phyloP scores from a whole-genome alignment of 1,140 invertebrate species.

The Galendromus occidentalis region DNA sequence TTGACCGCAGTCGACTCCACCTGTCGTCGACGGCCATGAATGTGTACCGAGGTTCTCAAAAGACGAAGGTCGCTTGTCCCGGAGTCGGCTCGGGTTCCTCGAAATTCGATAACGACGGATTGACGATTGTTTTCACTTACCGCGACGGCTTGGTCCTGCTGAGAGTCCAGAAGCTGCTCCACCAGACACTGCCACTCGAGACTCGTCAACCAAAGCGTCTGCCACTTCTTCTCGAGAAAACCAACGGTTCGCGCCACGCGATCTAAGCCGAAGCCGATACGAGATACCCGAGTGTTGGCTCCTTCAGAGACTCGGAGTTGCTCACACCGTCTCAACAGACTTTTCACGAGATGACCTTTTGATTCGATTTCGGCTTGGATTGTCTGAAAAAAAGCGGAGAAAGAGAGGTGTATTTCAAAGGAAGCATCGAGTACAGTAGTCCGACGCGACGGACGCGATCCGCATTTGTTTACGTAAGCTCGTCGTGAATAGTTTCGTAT shows the following conservation, averaged over 20 bases:
- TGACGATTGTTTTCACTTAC: too few species aligned
- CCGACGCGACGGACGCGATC: neutral
- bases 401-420: constrained; percentile 7
- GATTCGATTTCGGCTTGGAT: constrained; percentile 62
- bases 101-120: too few species aligned
- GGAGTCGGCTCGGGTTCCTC: too few species aligned
- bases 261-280: neutral
- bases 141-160: neutral
- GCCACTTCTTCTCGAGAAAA: constrained; percentile 60
- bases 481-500: too few species aligned
- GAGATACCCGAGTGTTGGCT: constrained; percentile 13
- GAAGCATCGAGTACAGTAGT: constrained; percentile 4
- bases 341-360: constrained; percentile 55
- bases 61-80: too few species aligned
- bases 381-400: constrained; percentile 39
- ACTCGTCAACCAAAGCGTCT: constrained; percentile 58
- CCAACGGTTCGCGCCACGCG: constrained; percentile 27
- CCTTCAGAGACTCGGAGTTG: constrained; percentile 26
- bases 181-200: constrained; percentile 71
- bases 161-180: constrained; percentile 35
- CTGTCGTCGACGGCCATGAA: too few species aligned
- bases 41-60: too few species aligned
- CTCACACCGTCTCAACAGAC: constrained; percentile 47
- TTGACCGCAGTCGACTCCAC: too few species aligned
- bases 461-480: neutral